Percentiles rank a stretch among this genome's conserved stretches.
Evolutionary conservation across 92 coral and sea anemone species (phyloP).

Genomic region (Porites cylindrica): DNA sequence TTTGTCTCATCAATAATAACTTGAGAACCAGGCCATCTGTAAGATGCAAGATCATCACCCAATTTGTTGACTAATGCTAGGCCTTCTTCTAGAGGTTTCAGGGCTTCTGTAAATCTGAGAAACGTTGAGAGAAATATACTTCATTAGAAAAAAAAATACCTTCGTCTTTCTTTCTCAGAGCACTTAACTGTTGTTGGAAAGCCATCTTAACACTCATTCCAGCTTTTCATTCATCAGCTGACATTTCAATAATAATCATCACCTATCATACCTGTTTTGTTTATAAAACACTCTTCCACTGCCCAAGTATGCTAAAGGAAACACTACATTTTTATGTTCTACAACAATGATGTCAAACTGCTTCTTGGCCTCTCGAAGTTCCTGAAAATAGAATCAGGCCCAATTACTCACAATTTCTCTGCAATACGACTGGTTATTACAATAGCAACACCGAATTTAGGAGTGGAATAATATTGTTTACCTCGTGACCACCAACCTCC

Average conservation of each 20-base stretch:
- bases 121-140: neutral
- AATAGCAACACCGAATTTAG: too few species aligned
- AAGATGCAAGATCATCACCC: constrained; percentile 62
- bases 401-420: too few species aligned
- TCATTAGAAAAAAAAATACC: too few species aligned
- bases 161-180: too few species aligned
- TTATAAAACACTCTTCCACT: constrained; percentile 83
- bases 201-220: too few species aligned
- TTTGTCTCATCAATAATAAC: constrained; percentile 82
- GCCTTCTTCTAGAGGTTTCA: constrained; percentile 84
- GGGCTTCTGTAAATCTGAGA: constrained; percentile 88
- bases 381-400: constrained; percentile 46
- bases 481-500: constrained; percentile 85
- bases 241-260: too few species aligned
- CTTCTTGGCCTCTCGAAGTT: constrained; percentile 74
- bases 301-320: constrained; percentile 94
- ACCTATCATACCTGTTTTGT: constrained; percentile 83
- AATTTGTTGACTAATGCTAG: constrained; percentile 72
- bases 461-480: constrained; percentile 15
- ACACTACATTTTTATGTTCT: constrained; percentile 71
- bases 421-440: too few species aligned
- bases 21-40: constrained; percentile 91
- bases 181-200: too few species aligned
- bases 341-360: constrained; percentile 83
- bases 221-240: too few species aligned